Evolutionary conservation across 2,113 vertebrate species (phyloP), one percentile per base, ranked within the genome.

Genomic region (Okapia johnstoni): DNA sequence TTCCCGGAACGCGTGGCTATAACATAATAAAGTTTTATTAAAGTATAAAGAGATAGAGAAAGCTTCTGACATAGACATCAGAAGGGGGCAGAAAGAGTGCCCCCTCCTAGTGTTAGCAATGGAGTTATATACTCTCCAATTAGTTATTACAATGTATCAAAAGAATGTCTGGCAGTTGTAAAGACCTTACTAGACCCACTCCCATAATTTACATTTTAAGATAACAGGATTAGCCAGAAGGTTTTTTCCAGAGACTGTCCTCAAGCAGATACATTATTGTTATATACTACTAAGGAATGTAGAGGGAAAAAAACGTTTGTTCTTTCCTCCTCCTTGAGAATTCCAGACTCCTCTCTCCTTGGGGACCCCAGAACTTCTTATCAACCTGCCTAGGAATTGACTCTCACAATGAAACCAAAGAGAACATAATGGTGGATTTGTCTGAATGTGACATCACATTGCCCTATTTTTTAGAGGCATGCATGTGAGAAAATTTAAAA

Each of bases 351-450:
- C 0, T 21, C 9, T 36, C 9, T 36, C 17, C n/a, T 36, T 70
- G n/a, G n/a, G 17, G n/a, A 70, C 9, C 63, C 63, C n/a, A 36
- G 63, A n/a, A 70, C n/a, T 36, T 70, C n/a, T 21, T 70, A 70
- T 23, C 66, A 70, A 23, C n/a, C 19, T 70, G 19, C n/a, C 66
- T 70, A 70, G n/a, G 19, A 40, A 70, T 19, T 40, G 19, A 23
- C n/a, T 40, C 19, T 40, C n/a, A 40, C 84, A 92, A 80, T 90
- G 57, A 96, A 89, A 83, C 94, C 13, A 60, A 94, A 95, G 85
- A 93, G 90, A 88, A 97, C 30, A 4, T 70, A 96, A 76, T 77
- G 13, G 66, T 93, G 43, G 43, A 52, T 92, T 96, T 93, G 21
- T 93, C 63, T 15, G 85, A 88, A 92, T 7, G 19, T 3, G 6